Conservation (phyloP, 1,140 invertebrate genomes). For the Akabosia matsudoensis region DNA sequence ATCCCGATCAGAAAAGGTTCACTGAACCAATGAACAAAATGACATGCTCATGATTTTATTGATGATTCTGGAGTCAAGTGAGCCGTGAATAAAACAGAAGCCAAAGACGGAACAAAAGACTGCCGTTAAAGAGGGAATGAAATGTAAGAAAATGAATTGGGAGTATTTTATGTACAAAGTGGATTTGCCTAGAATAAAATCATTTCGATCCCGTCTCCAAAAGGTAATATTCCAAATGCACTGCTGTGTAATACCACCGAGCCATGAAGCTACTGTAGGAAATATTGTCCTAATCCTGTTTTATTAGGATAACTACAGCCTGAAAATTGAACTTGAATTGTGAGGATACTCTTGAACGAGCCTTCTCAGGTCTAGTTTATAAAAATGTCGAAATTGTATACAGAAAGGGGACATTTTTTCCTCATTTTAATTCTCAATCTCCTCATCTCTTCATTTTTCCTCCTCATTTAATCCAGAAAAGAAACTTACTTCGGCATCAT, state of each 20-base stretch:
- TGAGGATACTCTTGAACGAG: no score
- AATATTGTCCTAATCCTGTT: background rate
- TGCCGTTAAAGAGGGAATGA: background rate
- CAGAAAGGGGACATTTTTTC: background rate
- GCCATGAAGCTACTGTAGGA: background rate
- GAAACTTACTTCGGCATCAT: background rate
- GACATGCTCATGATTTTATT: constrained; percentile 21
- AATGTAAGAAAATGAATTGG: background rate
- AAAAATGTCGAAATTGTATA: background rate
- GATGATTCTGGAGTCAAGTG: background rate
- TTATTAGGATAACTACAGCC: background rate
- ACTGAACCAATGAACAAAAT: background rate
- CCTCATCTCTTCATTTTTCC: constrained; percentile 21
- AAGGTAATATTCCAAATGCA: background rate
- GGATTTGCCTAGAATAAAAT: background rate
- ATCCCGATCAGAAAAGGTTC: background rate
- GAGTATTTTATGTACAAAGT: background rate
- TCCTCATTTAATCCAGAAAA: constrained; percentile 6
- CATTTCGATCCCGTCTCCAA: background rate
- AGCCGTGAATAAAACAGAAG: background rate
- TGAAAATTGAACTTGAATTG: background rate
- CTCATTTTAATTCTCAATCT: background rate
- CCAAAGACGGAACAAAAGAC: background rate
- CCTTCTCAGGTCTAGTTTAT: background rate
- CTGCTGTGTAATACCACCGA: background rate